These are phyloP conservation scores for Trichomalopsis sarcophagae DNA, from an alignment of 1,140 invertebrate species.

Conservation along the genomic window DNA sequence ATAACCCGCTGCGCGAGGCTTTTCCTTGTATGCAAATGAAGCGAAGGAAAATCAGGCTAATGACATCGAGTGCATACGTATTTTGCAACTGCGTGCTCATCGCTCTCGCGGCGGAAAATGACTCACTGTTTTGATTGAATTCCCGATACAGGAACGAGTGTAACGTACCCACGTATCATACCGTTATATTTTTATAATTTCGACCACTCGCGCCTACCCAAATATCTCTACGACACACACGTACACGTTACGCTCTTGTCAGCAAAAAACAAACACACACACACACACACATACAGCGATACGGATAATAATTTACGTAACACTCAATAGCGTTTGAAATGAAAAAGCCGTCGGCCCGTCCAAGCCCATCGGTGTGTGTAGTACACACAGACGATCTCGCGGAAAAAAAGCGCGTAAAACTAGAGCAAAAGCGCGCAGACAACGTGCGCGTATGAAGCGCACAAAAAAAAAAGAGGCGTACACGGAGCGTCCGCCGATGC, in stretches of 20 bases:
- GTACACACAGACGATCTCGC: not conserved
- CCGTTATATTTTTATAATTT: too few relatives aligned
- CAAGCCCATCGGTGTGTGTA: too few relatives aligned
- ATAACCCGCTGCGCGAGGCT: too few relatives aligned
- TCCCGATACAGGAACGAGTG: not conserved
- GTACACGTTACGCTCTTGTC: too few relatives aligned
- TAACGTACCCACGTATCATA: too few relatives aligned
- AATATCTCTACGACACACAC: too few relatives aligned
- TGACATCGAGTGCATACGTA: slow-evolving; percentile 29
- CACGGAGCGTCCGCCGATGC: not conserved
- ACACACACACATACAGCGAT: not conserved
- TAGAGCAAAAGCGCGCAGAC: slow-evolving; percentile 32
- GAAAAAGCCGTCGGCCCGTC: not conserved
- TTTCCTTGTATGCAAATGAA: not conserved
- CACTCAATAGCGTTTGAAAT: not conserved
- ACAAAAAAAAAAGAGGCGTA: not conserved
- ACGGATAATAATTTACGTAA: slow-evolving; percentile 33
- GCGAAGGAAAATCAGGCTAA: slow-evolving; percentile 42
- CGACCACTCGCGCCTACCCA: too few relatives aligned
- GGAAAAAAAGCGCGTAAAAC: slow-evolving; percentile 24
- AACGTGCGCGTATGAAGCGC: not conserved
- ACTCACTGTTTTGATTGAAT: slow-evolving; percentile 33
- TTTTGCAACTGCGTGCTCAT: slow-evolving; percentile 23
- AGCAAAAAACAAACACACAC: not conserved
- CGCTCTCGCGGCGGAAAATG: not conserved